Evolutionary conservation across 1,140 invertebrate genomes (phyloP), one percentile per base, ranked within the genome.

Genomic region (Caenorhabditis latens): DNA sequence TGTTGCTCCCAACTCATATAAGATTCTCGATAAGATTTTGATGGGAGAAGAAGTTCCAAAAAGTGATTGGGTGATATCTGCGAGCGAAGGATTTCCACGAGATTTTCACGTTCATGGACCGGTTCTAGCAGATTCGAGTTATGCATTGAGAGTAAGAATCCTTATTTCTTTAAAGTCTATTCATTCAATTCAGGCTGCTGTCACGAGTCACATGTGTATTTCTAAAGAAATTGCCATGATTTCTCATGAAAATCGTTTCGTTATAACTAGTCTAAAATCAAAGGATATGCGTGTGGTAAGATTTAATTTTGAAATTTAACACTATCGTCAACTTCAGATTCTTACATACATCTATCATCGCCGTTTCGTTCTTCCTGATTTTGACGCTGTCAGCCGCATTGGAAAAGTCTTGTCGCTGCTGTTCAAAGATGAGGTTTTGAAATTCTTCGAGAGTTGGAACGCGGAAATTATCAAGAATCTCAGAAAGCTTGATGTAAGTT

Each of bases 21-120:
- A 79, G 19, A 50, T 79, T 53, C 71, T 79, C n/a, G 71, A 79
- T 24, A 79, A 79, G 46, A 79, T 79, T 53, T n/a, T 79, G n/a
- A 50, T 14, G 19, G 71, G 46, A 50, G 71, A 79, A 50, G 8
- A 50, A 9, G 71, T 50, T 79, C 71, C 71, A 14, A 48, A 79
- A 79, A 50, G 71, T 50, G 71, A 79, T 50, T 79, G 71, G 71
- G n/a, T 50, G 4, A 4, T 53, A 4, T 43, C 71, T 2, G 71
- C 19, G 7, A 50, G 40, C 5, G 71, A 79, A 13, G 71, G 46
- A 21, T 75, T 53, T 53, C 71, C 71, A 24, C n/a, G 71, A 2
- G 43, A 48, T 79, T 79, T 79, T 11, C 43, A 50, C 24, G 71
- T 79, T 24, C 71, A 79, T 50, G 71, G 46, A 5, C 71, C 67